Evolutionary conservation across 2,797 vertebrate species (phyloP).

Genomic region (Hydrophis major): DNA sequence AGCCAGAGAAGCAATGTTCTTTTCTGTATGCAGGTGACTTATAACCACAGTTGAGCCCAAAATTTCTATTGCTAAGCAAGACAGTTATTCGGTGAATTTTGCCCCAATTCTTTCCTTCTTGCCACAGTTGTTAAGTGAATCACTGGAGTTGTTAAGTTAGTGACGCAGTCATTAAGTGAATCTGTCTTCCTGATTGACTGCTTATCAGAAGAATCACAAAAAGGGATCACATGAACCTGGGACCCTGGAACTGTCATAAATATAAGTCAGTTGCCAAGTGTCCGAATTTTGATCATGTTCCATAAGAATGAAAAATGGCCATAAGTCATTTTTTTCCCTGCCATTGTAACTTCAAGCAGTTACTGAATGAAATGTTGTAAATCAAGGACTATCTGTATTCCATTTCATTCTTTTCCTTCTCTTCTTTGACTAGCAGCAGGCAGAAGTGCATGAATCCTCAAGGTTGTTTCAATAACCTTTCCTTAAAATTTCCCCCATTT

Average conservation of each 20-base stretch:
- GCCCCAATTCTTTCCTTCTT: background rate
- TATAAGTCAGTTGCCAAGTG: background rate
- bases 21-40: background rate
- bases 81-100: background rate
- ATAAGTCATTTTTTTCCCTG: background rate
- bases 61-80: background rate
- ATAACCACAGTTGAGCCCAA: too few species aligned
- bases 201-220: background rate
- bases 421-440: background rate
- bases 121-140: background rate
- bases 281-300: background rate
- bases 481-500: background rate
- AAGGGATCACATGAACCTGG: background rate
- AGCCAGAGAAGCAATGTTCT: background rate
- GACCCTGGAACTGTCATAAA: background rate
- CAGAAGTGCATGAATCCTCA: background rate
- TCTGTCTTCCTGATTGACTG: background rate
- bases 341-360: background rate
- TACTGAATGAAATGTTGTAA: background rate
- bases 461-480: background rate
- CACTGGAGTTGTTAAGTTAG: too few species aligned
- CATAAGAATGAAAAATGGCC: background rate
- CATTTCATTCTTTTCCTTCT: background rate
- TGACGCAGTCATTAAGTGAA: too few species aligned
- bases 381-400: background rate